Conservation (phyloP, 2,888 invertebrate genomes). For the Yponomeuta evonymella region DNA sequence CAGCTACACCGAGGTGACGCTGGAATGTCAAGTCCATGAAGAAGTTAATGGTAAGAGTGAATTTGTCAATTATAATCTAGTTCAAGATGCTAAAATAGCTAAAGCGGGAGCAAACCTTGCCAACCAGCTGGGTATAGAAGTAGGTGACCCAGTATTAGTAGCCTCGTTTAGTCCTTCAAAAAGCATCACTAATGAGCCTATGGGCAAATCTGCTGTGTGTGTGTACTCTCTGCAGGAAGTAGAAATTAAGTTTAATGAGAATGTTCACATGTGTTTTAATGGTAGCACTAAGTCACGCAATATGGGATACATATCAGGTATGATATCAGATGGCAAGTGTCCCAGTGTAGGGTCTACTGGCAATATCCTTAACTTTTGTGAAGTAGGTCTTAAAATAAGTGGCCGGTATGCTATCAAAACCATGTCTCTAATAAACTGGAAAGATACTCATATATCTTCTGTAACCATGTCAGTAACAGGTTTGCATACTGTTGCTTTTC, state of each 20-base stretch:
- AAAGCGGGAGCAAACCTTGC: slow-evolving; percentile 89
- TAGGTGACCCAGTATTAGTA: slow-evolving; percentile 88
- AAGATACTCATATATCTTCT: slow-evolving; percentile 87
- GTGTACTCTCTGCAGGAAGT: slow-evolving; percentile 93
- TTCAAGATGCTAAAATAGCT: slow-evolving; percentile 94
- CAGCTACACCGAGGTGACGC: slow-evolving; percentile 96
- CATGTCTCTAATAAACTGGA: slow-evolving; percentile 86
- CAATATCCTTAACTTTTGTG: slow-evolving; percentile 94
- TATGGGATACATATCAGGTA: slow-evolving; percentile 93
- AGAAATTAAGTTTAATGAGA: slow-evolving; percentile 95
- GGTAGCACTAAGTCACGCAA: slow-evolving; percentile 94
- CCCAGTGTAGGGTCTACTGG: slow-evolving; percentile 91
- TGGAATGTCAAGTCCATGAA: slow-evolving; percentile 86
- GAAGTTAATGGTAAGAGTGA: slow-evolving; percentile 70
- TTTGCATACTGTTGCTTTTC: slow-evolving; percentile 93
- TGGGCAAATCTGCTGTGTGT: slow-evolving; percentile 92
- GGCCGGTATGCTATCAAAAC: slow-evolving; percentile 89
- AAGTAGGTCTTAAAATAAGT: slow-evolving; percentile 93
- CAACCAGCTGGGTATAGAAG: slow-evolving; percentile 86
- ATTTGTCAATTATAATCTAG: slow-evolving; percentile 87
- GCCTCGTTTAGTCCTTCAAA: slow-evolving; percentile 93
- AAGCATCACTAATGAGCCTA: slow-evolving; percentile 90
- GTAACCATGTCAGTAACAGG: slow-evolving; percentile 92
- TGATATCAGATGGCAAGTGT: slow-evolving; percentile 93
- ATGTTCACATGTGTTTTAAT: slow-evolving; percentile 98